phyloP scores from a whole-genome alignment of 2,797 vertebrate genomes.

The Fratercula arctica region DNA sequence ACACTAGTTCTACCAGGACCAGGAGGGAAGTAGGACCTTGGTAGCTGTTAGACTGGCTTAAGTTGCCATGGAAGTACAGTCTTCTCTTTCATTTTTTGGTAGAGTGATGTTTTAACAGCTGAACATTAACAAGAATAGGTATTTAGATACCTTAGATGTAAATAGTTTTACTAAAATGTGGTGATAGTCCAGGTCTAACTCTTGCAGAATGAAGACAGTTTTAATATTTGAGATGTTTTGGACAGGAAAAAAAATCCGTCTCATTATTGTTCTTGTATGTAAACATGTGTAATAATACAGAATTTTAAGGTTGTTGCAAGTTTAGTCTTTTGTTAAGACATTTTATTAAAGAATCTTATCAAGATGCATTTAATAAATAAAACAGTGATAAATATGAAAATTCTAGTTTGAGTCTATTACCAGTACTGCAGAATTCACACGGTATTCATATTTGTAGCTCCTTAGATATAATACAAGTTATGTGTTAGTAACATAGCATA shows the following conservation, averaged over 20 bases:
- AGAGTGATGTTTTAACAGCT: background rate
- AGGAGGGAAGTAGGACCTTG: background rate
- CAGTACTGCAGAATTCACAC: background rate
- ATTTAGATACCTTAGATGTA: background rate
- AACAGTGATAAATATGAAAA: background rate
- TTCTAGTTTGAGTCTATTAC: background rate
- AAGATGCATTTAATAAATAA: background rate
- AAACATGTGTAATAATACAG: background rate
- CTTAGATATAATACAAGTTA: background rate
- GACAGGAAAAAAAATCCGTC: background rate
- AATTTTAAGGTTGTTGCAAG: background rate
- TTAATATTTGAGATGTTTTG: background rate
- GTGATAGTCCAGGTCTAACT: background rate
- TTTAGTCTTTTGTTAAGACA: background rate
- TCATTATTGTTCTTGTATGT: background rate
- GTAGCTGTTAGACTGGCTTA: background rate
- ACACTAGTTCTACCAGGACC: background rate
- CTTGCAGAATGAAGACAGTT: background rate
- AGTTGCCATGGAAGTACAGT: background rate
- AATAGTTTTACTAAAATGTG: background rate
- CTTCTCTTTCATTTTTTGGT: background rate
- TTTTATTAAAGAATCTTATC: background rate
- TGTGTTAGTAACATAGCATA: background rate
- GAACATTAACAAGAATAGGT: background rate
- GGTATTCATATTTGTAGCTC: background rate